Evolutionary conservation across 1,140 invertebrate species (phyloP).

Genomic region (Brachionus asplanchnoidis): DNA sequence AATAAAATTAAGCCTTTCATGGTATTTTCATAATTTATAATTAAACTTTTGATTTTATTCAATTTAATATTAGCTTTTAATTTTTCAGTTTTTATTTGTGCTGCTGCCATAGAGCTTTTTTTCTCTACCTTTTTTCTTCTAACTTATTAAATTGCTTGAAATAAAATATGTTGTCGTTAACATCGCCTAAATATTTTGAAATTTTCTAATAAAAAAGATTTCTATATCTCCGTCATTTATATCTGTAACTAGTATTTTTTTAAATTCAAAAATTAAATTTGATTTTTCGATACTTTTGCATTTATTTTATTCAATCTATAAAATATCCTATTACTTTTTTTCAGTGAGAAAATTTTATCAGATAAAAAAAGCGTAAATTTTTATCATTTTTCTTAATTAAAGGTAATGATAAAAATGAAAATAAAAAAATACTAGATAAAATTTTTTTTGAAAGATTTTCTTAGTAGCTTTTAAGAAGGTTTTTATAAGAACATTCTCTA

Average conservation of each 20-base stretch:
- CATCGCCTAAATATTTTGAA: slow-evolving; percentile 16
- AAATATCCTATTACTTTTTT: neutral
- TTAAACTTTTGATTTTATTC: slow-evolving; percentile 20
- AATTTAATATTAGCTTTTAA: slow-evolving; percentile 38
- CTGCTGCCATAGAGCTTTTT: slow-evolving; percentile 29
- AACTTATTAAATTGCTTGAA: neutral
- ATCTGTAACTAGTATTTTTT: neutral
- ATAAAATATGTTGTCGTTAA: slow-evolving; percentile 4
- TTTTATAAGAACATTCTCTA: no score
- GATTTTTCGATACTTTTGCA: neutral
- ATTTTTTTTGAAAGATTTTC: no score
- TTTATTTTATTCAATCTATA: neutral
- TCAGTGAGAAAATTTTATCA: no score
- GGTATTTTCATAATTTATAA: slow-evolving; percentile 24
- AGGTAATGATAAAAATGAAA: no score
- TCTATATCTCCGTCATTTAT: neutral
- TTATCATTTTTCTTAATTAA: no score
- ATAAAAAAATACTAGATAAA: no score
- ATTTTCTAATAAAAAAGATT: neutral
- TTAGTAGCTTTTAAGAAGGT: no score
- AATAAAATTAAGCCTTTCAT: slow-evolving; percentile 20
- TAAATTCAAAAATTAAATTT: neutral
- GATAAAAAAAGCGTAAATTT: no score
- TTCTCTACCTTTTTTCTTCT: neutral
- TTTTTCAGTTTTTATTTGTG: slow-evolving; percentile 9